A percentile compares a stretch with the other conserved stretches of the same genome.
Evolutionary conservation across 92 coral and sea anemone genomes (phyloP).

Genomic region (Nematostella vectensis): DNA sequence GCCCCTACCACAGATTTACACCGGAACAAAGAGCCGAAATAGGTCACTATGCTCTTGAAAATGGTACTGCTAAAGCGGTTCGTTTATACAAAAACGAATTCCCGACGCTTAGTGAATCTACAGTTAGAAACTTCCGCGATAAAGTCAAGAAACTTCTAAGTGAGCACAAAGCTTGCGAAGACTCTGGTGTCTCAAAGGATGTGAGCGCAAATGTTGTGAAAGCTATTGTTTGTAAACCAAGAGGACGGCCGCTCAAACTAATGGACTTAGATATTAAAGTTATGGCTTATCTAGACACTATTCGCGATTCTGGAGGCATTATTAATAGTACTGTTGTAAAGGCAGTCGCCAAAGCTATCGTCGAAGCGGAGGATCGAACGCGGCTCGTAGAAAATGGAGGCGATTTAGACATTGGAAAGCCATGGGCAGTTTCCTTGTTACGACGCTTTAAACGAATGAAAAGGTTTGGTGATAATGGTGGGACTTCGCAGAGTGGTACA

Average conservation of each 20-base stretch:
- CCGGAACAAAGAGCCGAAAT: conserved; percentile 24
- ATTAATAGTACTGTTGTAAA: conserved; percentile 11
- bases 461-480: background rate
- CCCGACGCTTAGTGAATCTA: conserved; percentile 23
- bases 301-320: conserved; percentile 15
- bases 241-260: conserved; percentile 23
- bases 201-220: conserved; percentile 7
- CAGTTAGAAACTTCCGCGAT: conserved; percentile 27
- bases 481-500: no score
- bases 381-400: conserved; percentile 31
- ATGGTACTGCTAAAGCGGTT: conserved; percentile 16
- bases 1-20: conserved; percentile 20
- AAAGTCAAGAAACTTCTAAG: conserved; percentile 8
- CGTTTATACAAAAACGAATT: conserved; percentile 12
- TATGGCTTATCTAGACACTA: conserved; percentile 18
- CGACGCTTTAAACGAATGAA: conserved; percentile 22
- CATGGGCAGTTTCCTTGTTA: conserved; percentile 23
- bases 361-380: conserved; percentile 16
- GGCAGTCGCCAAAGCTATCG: conserved; percentile 23
- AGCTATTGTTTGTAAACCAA: conserved; percentile 21
- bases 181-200: no score
- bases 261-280: conserved; percentile 23
- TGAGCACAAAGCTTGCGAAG: no score
- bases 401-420: conserved; percentile 13
- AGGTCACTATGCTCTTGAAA: conserved; percentile 17